Conservation (phyloP, 2,888 invertebrate genomes). For the Hydriomena furcata region DNA sequence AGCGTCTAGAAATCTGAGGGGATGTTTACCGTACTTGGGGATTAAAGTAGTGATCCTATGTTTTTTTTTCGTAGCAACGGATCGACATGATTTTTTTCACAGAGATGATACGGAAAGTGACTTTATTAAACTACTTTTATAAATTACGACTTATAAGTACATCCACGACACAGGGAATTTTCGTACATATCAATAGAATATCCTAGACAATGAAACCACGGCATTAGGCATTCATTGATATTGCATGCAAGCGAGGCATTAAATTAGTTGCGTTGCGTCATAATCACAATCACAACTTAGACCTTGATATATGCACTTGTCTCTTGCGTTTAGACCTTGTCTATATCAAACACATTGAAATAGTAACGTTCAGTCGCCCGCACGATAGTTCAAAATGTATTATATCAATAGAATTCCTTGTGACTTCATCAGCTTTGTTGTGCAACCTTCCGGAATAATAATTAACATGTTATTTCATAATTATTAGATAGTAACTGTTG, state of each 20-base stretch:
- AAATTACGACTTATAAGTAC: too few relatives aligned
- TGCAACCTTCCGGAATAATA: conserved; percentile 25
- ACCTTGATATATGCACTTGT: conserved; percentile 38
- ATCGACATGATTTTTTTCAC: too few relatives aligned
- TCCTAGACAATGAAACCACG: conserved; percentile 2
- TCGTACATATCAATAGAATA: not conserved
- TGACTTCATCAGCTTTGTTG: conserved; percentile 12
- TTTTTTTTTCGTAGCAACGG: too few relatives aligned
- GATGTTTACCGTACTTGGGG: too few relatives aligned
- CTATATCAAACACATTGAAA: conserved; percentile 23
- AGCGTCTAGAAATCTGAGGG: too few relatives aligned
- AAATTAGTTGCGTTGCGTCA: conserved; percentile 31
- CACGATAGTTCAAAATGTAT: conserved; percentile 27
- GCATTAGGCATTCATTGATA: conserved; percentile 19
- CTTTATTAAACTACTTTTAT: too few relatives aligned
- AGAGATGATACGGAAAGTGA: too few relatives aligned
- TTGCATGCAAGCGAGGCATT: conserved; percentile 25
- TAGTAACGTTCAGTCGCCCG: conserved; percentile 27
- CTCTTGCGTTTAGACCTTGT: conserved; percentile 33
- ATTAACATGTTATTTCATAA: conserved; percentile 6
- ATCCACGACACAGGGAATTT: not conserved
- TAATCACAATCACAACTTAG: conserved; percentile 31
- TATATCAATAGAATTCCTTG: conserved; percentile 21
- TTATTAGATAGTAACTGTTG: conserved; percentile 1
- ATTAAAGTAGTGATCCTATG: too few relatives aligned